phyloP scores from a whole-genome alignment of 2,113 vertebrate genomes.

The Notarius lentiginosus region DNA sequence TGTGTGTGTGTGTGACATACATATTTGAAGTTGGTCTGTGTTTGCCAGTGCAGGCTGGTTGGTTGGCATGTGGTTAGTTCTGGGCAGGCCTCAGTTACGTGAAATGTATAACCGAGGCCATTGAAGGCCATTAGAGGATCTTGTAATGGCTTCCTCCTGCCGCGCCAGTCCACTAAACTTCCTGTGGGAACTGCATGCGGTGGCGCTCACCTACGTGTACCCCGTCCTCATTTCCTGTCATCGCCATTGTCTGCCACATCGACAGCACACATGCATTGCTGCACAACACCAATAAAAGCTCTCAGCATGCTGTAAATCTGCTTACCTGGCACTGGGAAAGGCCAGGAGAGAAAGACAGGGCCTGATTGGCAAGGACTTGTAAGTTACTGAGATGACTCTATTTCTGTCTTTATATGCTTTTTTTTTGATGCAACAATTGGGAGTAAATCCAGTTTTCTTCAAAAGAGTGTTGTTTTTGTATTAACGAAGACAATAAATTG shows the following conservation, averaged over 20 bases:
- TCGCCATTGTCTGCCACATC: constrained; percentile 67
- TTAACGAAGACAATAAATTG: background rate
- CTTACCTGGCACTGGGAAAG: constrained; percentile 48
- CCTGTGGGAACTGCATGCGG: constrained; percentile 71
- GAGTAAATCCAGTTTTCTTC: background rate
- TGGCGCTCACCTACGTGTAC: constrained; percentile 66
- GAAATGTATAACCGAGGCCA: constrained; percentile 18
- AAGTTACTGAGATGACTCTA: background rate
- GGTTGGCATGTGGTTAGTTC: constrained; percentile 66
- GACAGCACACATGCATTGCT: constrained; percentile 58
- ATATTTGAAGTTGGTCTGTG: constrained; percentile 71
- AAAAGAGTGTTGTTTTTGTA: background rate
- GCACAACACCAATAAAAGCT: constrained; percentile 70
- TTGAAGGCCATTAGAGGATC: constrained; percentile 69
- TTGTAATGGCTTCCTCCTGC: constrained; percentile 69
- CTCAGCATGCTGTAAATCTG: constrained; percentile 63
- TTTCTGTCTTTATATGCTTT: background rate
- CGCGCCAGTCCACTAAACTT: constrained; percentile 67
- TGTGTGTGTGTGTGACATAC: constrained; percentile 65
- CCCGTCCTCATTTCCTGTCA: constrained; percentile 71
- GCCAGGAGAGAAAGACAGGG: constrained; percentile 42
- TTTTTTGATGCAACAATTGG: constrained; percentile 12
- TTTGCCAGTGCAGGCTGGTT: constrained; percentile 63
- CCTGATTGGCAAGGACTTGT: constrained; percentile 42
- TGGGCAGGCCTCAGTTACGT: constrained; percentile 51